Conservation (phyloP, 2,113 vertebrate species). For the Brachyhypopomus occidentalis region DNA sequence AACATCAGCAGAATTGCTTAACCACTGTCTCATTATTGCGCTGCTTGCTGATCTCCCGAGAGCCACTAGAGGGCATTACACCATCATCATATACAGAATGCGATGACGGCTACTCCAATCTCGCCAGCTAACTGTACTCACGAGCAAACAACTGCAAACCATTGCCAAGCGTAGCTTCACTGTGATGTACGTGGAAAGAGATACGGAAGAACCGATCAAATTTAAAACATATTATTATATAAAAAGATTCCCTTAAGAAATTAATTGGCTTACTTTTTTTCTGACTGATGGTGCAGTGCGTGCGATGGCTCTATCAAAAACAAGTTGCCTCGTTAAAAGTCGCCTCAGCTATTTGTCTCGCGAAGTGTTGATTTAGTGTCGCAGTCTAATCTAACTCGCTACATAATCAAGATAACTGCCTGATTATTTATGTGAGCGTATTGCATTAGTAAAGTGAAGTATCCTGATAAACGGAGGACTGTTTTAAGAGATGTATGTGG, state of each 20-base stretch:
- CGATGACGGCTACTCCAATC: not conserved
- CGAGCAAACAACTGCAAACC: not conserved
- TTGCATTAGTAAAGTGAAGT: not conserved
- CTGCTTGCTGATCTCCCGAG: not conserved
- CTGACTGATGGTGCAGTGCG: not conserved
- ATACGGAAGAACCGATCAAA: not conserved
- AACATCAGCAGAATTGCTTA: constrained; percentile 23
- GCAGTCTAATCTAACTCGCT: no score
- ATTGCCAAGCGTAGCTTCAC: not conserved
- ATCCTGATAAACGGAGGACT: not conserved
- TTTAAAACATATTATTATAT: not conserved
- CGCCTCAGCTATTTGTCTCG: no score
- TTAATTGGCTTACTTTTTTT: not conserved
- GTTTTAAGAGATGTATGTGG: not conserved
- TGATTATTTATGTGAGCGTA: not conserved
- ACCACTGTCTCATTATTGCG: not conserved
- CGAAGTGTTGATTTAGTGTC: no score
- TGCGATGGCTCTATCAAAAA: not conserved
- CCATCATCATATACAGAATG: not conserved
- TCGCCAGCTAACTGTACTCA: not conserved
- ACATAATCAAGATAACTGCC: no score
- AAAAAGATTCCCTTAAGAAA: not conserved
- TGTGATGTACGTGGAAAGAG: constrained; percentile 4
- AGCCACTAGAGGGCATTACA: constrained; percentile 55
- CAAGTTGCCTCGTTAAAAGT: not conserved